Percentiles rank a stretch among this genome's conserved stretches.
phyloP scores from a whole-genome alignment of 2,113 vertebrate species.

The Bujurquina vittata region DNA sequence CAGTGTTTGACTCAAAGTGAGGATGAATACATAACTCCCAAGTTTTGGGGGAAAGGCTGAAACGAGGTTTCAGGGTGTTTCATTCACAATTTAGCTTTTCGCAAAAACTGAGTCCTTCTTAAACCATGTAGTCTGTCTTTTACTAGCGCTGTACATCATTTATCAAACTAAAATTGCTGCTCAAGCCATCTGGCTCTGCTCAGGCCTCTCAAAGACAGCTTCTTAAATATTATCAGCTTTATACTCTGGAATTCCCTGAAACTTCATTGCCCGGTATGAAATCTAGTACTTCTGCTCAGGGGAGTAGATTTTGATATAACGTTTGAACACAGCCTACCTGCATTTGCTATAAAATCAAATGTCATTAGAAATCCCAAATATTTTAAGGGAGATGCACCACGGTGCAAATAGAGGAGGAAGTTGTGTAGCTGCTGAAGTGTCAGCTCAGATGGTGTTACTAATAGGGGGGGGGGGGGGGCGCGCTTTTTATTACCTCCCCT shows the following conservation, averaged over 20 bases:
- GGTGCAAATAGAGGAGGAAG: neutral
- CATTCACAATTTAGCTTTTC: neutral
- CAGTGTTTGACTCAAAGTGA: neutral
- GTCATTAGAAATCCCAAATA: too few relatives aligned
- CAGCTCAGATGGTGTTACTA: neutral
- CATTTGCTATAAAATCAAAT: neutral
- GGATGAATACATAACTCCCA: neutral
- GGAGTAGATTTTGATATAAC: neutral
- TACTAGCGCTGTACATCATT: neutral
- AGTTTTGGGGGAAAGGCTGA: neutral
- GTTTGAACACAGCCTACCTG: neutral
- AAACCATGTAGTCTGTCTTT: neutral
- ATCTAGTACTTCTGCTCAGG: neutral
- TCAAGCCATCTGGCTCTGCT: neutral
- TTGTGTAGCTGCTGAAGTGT: neutral
- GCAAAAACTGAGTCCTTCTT: neutral
- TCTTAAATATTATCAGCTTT: neutral
- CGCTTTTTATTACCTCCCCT: too few relatives aligned
- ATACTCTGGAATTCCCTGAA: neutral
- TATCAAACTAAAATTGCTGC: conserved; percentile 12
- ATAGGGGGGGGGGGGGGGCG: neutral
- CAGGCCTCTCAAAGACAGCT: neutral
- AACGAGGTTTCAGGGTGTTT: conserved; percentile 2
- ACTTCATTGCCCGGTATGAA: neutral
- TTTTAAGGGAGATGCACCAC: neutral